Conservation (phyloP, 2,888 invertebrate species). For the Epicampocera succincta region DNA sequence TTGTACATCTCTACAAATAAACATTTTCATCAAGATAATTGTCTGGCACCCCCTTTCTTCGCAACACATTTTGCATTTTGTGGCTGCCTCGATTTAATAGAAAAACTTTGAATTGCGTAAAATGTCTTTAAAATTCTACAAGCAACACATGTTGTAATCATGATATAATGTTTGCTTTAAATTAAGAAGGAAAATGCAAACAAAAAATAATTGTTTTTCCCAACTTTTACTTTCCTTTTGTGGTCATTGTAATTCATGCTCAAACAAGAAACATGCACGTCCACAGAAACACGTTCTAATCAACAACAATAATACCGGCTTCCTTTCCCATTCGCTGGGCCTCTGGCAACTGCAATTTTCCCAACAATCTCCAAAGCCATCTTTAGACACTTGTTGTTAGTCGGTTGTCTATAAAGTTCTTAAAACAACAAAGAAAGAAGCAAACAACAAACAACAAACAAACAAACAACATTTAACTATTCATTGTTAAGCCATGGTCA, state of each 20-base stretch:
- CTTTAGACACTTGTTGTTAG: conserved; percentile 61
- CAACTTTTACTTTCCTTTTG: conserved; percentile 69
- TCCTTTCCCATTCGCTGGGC: conserved; percentile 38
- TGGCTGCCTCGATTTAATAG: not conserved
- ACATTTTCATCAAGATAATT: conserved; percentile 6
- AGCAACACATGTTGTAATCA: conserved; percentile 34
- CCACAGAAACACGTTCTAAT: conserved; percentile 40
- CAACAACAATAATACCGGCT: conserved; percentile 39
- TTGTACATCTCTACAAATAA: not conserved
- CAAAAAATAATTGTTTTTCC: conserved; percentile 36
- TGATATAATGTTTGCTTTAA: conserved; percentile 24
- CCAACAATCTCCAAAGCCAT: conserved; percentile 45
- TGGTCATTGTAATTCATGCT: conserved; percentile 58
- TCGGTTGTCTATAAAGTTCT: conserved; percentile 31
- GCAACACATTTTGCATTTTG: conserved; percentile 1
- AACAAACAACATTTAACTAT: conserved; percentile 42
- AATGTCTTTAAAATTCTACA: conserved; percentile 19
- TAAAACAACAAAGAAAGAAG: conserved; percentile 1
- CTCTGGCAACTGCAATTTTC: conserved; percentile 13
- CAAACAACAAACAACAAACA: not conserved
- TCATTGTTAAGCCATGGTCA: conserved; percentile 58
- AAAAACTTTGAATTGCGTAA: conserved; percentile 14
- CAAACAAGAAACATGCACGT: conserved; percentile 39
- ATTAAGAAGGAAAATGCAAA: not conserved
- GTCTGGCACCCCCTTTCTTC: not conserved